Conservation (phyloP, 2,113 vertebrate genomes). For the Megalops atlanticus region DNA sequence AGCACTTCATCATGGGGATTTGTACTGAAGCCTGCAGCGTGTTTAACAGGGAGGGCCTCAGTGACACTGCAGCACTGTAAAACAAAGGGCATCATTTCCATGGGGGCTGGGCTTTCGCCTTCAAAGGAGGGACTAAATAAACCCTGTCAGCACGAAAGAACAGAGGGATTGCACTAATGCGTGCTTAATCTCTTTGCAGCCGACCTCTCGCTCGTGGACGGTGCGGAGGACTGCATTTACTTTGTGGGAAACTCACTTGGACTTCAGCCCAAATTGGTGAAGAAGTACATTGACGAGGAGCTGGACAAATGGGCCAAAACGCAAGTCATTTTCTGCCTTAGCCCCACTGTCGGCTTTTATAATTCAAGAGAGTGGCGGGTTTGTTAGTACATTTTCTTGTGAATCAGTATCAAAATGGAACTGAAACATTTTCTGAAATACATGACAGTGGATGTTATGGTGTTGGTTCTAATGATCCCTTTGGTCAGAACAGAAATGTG, state of each 20-base stretch:
- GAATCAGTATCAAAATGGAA: too few relatives aligned
- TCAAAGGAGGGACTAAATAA: not conserved
- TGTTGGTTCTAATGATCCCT: not conserved
- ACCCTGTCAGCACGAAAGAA: not conserved
- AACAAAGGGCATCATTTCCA: not conserved
- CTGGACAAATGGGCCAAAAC: constrained; percentile 89
- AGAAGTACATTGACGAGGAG: constrained; percentile 84
- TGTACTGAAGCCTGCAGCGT: not conserved
- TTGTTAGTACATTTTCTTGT: too few relatives aligned
- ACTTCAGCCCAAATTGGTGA: constrained; percentile 83
- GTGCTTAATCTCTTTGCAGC: constrained; percentile 61
- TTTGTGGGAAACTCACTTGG: constrained; percentile 89
- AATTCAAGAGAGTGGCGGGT: too few relatives aligned
- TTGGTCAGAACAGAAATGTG: not conserved
- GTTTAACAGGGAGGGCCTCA: not conserved
- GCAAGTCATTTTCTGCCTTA: constrained; percentile 63
- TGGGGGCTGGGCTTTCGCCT: not conserved
- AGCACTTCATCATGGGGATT: not conserved
- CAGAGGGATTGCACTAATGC: constrained; percentile 11
- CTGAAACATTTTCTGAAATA: not conserved
- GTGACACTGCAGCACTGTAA: not conserved
- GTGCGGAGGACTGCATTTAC: constrained; percentile 79
- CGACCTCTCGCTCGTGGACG: constrained; percentile 74
- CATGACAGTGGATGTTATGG: not conserved
- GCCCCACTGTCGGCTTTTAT: not conserved